phyloP scores from a whole-genome alignment of 2,113 vertebrate species.

The Myrmophylax atrothorax region DNA sequence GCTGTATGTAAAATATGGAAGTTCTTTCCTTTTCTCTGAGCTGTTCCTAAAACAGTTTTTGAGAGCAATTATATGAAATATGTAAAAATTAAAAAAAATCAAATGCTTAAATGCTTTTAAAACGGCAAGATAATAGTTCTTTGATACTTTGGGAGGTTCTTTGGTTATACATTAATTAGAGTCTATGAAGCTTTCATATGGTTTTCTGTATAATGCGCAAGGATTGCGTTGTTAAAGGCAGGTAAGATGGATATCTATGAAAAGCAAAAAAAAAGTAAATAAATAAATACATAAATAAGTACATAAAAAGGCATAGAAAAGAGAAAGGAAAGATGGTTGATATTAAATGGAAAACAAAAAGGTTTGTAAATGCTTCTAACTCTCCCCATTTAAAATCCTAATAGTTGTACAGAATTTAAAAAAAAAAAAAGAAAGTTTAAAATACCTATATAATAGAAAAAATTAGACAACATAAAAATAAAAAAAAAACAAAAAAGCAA shows the following conservation, averaged over 20 bases:
- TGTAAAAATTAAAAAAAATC: conserved; percentile 74
- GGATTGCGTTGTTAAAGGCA: conserved; percentile 72
- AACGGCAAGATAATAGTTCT: conserved; percentile 85
- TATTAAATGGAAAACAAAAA: conserved; percentile 67
- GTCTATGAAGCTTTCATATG: conserved; percentile 85
- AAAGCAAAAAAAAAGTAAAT: conserved; percentile 71
- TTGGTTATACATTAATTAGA: conserved; percentile 85
- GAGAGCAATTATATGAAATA: conserved; percentile 91
- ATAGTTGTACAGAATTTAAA: conserved; percentile 86
- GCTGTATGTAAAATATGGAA: conserved; percentile 93
- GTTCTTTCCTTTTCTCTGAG: conserved; percentile 89
- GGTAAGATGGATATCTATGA: conserved; percentile 73
- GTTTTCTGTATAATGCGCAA: conserved; percentile 85
- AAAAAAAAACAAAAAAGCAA: conserved; percentile 70
- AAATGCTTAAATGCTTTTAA: conserved; percentile 87
- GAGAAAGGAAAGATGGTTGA: conserved; percentile 74
- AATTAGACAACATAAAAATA: conserved; percentile 84
- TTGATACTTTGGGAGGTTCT: conserved; percentile 87
- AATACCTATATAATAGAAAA: conserved; percentile 93
- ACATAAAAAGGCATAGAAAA: conserved; percentile 61
- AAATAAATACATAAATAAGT: conserved; percentile 60
- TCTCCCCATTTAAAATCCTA: conserved; percentile 85
- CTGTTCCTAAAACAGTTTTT: conserved; percentile 89
- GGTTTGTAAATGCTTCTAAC: conserved; percentile 86
- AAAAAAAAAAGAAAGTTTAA: conserved; percentile 86